Evolutionary conservation across 2,888 invertebrate species (phyloP).

Genomic region (Callyntrura guangdongensis): DNA sequence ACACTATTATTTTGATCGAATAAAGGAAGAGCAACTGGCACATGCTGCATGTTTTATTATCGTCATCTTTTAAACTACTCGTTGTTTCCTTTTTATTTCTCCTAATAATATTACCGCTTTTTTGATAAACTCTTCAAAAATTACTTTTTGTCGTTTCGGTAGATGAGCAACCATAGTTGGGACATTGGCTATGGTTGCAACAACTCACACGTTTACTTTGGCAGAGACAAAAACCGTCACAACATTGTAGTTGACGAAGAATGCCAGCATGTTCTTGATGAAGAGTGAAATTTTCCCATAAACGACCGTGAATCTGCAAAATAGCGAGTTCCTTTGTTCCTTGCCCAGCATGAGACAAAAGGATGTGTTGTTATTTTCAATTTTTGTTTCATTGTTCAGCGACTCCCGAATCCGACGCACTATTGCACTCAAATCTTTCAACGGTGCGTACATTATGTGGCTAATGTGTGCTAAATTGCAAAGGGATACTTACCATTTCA

Average conservation of each 20-base stretch:
- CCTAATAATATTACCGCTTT: neutral
- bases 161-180: slow-evolving; percentile 62
- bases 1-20: slow-evolving; percentile 9
- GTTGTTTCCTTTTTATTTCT: slow-evolving; percentile 39
- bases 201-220: slow-evolving; percentile 15
- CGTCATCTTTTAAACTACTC: neutral
- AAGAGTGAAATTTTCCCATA: slow-evolving; percentile 76
- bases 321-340: slow-evolving; percentile 56
- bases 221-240: slow-evolving; percentile 48
- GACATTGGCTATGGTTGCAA: slow-evolving; percentile 62
- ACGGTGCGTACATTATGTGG: neutral
- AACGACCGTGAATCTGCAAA: slow-evolving; percentile 60
- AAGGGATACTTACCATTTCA: slow-evolving; percentile 9
- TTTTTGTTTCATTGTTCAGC: slow-evolving; percentile 47
- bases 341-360: slow-evolving; percentile 61
- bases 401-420: neutral
- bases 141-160: slow-evolving; percentile 60
- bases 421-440: neutral
- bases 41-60: neutral
- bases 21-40: slow-evolving; percentile 9
- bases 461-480: slow-evolving; percentile 2
- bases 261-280: slow-evolving; percentile 33
- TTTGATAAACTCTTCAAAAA: slow-evolving; percentile 60
- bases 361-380: slow-evolving; percentile 47
- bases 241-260: slow-evolving; percentile 16